These are phyloP conservation scores for Cardinalis cardinalis DNA, from an alignment of 2,113 vertebrate genomes.

Conservation along the genomic window DNA sequence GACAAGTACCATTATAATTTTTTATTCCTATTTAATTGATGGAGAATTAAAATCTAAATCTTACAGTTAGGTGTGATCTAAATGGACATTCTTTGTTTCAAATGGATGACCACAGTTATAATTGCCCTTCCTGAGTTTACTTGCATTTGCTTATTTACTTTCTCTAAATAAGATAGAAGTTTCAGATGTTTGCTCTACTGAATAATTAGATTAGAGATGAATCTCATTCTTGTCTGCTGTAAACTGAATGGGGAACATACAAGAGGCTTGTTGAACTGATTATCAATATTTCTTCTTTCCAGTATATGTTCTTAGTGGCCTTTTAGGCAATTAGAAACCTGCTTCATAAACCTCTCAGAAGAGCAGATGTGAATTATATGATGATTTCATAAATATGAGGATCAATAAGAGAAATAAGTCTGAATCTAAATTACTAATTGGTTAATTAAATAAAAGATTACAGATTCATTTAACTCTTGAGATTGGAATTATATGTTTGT, in stretches of 20 bases:
- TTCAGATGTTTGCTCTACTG: not conserved
- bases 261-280: not conserved
- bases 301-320: not conserved
- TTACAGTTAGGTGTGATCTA: not conserved
- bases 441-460: not conserved
- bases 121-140: not conserved
- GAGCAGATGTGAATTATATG: not conserved
- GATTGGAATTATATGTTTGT: not conserved
- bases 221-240: not conserved
- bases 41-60: not conserved
- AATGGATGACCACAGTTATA: not conserved
- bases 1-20: not conserved
- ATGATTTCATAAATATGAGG: not conserved
- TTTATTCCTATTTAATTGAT: not conserved
- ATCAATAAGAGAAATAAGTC: not conserved
- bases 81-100: not conserved
- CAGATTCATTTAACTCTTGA: not conserved
- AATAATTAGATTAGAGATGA: not conserved
- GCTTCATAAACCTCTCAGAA: not conserved
- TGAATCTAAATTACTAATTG: not conserved
- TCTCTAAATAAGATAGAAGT: not conserved
- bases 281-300: not conserved
- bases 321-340: not conserved
- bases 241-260: not conserved
- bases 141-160: not conserved